Evolutionary conservation across 2,888 invertebrate species (phyloP).

Genomic region (Ectemnius continuus): DNA sequence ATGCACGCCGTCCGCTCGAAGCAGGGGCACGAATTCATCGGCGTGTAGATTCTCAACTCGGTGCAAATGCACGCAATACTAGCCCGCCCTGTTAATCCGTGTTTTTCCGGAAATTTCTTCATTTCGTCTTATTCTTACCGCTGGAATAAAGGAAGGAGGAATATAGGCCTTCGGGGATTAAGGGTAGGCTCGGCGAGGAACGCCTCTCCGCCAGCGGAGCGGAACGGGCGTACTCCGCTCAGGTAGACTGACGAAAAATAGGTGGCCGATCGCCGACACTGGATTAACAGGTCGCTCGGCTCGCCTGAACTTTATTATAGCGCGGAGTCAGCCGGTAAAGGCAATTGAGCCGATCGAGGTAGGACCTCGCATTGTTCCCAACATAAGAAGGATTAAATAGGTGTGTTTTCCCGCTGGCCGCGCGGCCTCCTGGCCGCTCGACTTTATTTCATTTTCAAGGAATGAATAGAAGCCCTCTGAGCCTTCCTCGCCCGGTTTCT

Average conservation of each 20-base stretch:
- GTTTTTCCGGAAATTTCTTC: neutral
- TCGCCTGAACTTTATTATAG: neutral
- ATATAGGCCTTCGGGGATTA: neutral
- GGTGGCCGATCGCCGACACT: neutral
- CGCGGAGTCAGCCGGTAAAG: neutral
- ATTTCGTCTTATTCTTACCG: neutral
- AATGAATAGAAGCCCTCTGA: neutral
- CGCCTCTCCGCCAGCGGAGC: neutral
- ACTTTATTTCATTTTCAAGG: neutral
- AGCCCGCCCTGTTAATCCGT: neutral
- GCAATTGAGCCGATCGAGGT: neutral
- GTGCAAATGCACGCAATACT: neutral
- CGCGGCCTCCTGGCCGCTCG: neutral
- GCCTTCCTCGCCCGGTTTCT: neutral
- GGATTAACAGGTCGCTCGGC: constrained; percentile 4
- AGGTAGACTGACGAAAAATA: neutral
- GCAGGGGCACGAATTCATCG: too few relatives aligned
- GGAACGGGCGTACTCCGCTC: neutral
- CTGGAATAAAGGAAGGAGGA: neutral
- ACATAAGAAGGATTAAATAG: constrained; percentile 2
- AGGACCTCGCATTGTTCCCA: neutral
- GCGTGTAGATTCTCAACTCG: too few relatives aligned
- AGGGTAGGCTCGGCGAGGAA: neutral
- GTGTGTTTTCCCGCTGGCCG: neutral
- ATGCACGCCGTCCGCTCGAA: constrained; percentile 36